Conservation (phyloP, 2,888 invertebrate genomes). For the Neoaliturus tenellus region DNA sequence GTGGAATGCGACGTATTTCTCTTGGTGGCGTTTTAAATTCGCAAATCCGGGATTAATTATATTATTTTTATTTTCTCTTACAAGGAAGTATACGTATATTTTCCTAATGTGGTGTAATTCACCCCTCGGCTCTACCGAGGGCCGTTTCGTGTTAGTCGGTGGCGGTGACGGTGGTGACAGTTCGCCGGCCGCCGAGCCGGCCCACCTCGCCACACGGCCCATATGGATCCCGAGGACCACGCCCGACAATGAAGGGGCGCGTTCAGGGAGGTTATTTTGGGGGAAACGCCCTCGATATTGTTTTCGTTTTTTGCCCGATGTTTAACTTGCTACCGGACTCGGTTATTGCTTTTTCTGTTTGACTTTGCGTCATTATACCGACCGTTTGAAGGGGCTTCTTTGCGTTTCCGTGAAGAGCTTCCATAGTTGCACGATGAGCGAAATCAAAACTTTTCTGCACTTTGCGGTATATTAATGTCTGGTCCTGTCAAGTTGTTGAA, state of each 20-base stretch:
- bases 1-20: slow-evolving; percentile 1
- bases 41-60: neutral
- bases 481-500: neutral
- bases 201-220: neutral
- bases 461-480: neutral
- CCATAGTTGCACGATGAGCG: neutral
- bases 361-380: slow-evolving; percentile 1
- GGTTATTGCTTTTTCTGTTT: slow-evolving; percentile 45
- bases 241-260: slow-evolving; percentile 29
- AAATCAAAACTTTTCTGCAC: neutral
- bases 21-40: slow-evolving; percentile 29
- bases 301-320: slow-evolving; percentile 16
- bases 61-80: neutral
- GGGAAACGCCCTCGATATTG: slow-evolving; percentile 45
- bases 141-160: neutral
- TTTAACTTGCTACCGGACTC: slow-evolving; percentile 18
- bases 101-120: neutral
- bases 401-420: neutral
- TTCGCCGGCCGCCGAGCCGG: too few species aligned
- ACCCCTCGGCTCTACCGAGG: neutral
- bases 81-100: too few species aligned
- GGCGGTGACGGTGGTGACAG: neutral
- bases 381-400: neutral
- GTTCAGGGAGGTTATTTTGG: slow-evolving; percentile 42
- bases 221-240: slow-evolving; percentile 37